These are phyloP conservation scores for Conus betulinus DNA, from an alignment of 1,140 invertebrate species.

Conservation along the genomic window DNA sequence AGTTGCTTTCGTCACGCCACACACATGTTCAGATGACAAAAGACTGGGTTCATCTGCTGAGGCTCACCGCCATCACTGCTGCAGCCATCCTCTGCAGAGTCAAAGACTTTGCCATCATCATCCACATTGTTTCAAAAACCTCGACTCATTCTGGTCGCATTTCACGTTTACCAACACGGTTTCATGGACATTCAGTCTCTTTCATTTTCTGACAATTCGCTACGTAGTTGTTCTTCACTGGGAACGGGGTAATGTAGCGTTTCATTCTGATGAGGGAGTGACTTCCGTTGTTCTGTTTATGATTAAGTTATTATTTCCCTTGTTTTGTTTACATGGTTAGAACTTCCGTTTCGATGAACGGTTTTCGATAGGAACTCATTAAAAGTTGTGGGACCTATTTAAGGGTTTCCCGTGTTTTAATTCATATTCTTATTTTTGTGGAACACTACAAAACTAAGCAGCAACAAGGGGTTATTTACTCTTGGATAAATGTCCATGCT, in stretches of 20 bases:
- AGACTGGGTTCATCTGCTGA: not conserved
- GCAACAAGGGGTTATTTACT: no score
- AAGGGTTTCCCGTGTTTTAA: no score
- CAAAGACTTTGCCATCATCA: not conserved
- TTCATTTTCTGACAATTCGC: not conserved
- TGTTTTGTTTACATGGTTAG: not conserved
- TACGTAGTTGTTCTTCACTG: not conserved
- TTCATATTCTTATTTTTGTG: no score
- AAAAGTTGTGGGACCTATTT: no score
- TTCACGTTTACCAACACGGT: not conserved
- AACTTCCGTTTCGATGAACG: no score
- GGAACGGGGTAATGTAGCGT: not conserved
- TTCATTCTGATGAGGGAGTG: not conserved
- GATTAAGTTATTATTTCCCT: not conserved
- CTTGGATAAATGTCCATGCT: no score
- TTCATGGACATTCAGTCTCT: not conserved
- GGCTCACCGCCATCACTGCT: not conserved
- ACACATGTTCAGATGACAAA: not conserved
- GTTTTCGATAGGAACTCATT: no score
- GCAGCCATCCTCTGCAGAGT: not conserved
- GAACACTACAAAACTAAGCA: no score
- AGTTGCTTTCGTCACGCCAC: slow-evolving; percentile 15
- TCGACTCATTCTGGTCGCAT: not conserved
- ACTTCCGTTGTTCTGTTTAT: not conserved
- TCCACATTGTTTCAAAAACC: no score